Base-by-base conservation (phyloP, 1,140 invertebrate species). In the Euschistus heros region DNA sequence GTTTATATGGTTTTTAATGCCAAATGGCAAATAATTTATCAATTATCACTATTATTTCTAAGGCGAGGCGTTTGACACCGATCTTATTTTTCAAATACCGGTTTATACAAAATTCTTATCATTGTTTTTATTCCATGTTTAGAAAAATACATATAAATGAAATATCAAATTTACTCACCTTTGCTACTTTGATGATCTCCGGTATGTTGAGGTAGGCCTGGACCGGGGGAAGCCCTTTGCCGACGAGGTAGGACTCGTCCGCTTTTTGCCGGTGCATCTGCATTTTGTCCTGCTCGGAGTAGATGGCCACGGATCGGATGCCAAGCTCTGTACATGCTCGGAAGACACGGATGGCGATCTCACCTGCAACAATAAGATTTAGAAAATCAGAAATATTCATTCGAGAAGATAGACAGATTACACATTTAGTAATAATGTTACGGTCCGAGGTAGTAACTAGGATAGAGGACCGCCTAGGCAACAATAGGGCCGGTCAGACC, bases 321-420 rank as follows among this genome's bases (percentile, higher is more conserved):
- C 96, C 95, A 71, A 99, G 80, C 78, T 99, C 97, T 5, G 89
- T 94, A 75, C 96, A 97, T 74, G 97, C 97, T 80, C 97, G 82
- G 76, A 99, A 99, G 15, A 99, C 94, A 71, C 97, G 81, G 69
- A 98, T 96, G 2, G 97, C 97, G 70, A 99, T 99, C 80, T 99
- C 97, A 65, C 96, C 87, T 89, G 73, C 20, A 72, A 72, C 2
- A 18, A 46, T 44, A 22, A 55, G 24, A 52, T 30, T n/a, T n/a
- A n/a, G n/a, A n/a, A n/a, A n/a, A n/a, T n/a, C n/a, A n/a, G n/a
- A n/a, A n/a, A n/a, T n/a, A n/a, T n/a, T n/a, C n/a, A n/a, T n/a
- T n/a, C n/a, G n/a, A n/a, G n/a, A n/a, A n/a, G n/a, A n/a, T n/a
- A n/a, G n/a, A n/a, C n/a, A n/a, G n/a, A n/a, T n/a, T n/a, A n/a